Conservation (phyloP, 2,888 invertebrate species). For the Drosophila affinis region DNA sequence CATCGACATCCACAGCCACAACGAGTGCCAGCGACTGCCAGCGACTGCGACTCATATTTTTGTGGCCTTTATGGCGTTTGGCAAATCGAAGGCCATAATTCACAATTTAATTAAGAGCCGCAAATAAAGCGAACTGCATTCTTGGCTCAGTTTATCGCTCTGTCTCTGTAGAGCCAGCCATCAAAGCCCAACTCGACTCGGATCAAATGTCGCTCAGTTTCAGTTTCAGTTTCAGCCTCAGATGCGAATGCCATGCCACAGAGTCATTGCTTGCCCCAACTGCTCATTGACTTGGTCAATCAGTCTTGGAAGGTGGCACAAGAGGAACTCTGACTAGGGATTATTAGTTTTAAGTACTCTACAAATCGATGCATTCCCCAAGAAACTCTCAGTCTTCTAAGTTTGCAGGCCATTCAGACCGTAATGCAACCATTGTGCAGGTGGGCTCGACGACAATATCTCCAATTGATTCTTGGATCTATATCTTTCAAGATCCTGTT, state of each 20-base stretch:
- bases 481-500: neutral
- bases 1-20: conserved; percentile 4
- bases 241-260: neutral
- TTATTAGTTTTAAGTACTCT: neutral
- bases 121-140: conserved; percentile 58
- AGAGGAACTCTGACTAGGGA: neutral
- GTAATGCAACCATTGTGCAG: too few relatives aligned
- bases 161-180: conserved; percentile 1
- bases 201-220: conserved; percentile 48
- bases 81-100: conserved; percentile 77
- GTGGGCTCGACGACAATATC: too few relatives aligned
- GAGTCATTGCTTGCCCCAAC: too few relatives aligned
- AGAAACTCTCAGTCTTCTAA: neutral
- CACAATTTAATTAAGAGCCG: conserved; percentile 80
- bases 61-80: conserved; percentile 75
- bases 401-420: too few relatives aligned
- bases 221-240: neutral
- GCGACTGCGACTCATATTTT: conserved; percentile 68
- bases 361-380: neutral
- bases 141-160: conserved; percentile 47
- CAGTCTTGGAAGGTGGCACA: neutral
- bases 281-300: neutral
- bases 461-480: too few relatives aligned
- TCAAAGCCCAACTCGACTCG: conserved; percentile 9
- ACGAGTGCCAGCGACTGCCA: conserved; percentile 15